Evolutionary conservation across 2,113 vertebrate species (phyloP).

Genomic region (Gallinago media): DNA sequence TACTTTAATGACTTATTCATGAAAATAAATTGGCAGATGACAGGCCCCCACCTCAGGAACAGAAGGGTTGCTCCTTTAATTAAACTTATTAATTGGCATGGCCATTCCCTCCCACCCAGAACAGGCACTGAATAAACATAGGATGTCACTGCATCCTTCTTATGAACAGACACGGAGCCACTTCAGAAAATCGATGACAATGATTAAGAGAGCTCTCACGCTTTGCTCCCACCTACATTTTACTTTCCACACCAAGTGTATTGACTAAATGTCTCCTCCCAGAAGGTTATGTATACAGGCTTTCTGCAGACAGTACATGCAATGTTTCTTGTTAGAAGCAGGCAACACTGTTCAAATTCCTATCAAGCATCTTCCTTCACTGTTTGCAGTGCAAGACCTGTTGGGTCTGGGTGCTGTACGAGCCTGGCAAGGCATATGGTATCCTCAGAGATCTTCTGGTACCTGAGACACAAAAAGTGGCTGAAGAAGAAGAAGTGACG

Average conservation of each 20-base stretch:
- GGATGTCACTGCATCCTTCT: slow-evolving; percentile 36
- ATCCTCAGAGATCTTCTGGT: neutral
- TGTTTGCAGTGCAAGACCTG: neutral
- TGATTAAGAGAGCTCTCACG: slow-evolving; percentile 54
- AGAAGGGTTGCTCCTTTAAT: slow-evolving; percentile 52
- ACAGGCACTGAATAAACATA: slow-evolving; percentile 9
- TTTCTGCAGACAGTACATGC: neutral
- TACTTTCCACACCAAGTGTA: slow-evolving; percentile 23
- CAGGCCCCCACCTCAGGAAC: neutral
- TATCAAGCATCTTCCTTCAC: neutral
- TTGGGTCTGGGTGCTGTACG: neutral
- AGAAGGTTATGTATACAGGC: neutral
- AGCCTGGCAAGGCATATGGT: neutral
- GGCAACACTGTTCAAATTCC: neutral
- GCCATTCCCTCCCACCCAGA: neutral
- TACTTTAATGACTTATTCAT: slow-evolving; percentile 39
- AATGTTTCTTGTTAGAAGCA: neutral
- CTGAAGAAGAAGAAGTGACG: neutral
- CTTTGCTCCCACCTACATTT: slow-evolving; percentile 26
- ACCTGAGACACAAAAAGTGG: neutral
- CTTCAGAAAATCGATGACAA: slow-evolving; percentile 51
- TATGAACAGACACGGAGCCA: neutral
- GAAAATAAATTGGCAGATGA: slow-evolving; percentile 39
- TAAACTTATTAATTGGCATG: slow-evolving; percentile 50
- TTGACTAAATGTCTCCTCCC: slow-evolving; percentile 47